phyloP scores from a whole-genome alignment of 2,113 vertebrate species.

The Gadus chalcogrammus region DNA sequence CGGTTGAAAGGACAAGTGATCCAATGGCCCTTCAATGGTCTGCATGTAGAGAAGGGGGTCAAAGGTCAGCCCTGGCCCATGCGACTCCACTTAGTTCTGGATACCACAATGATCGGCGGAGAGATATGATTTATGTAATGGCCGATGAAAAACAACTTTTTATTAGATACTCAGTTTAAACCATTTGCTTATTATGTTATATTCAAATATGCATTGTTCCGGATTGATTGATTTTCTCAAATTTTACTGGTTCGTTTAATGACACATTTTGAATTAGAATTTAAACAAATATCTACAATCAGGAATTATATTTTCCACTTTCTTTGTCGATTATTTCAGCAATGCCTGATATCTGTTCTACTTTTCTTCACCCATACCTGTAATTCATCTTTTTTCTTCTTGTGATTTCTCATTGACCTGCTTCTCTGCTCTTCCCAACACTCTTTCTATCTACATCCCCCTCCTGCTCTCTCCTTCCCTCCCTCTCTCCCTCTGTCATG shows the following conservation, averaged over 20 bases:
- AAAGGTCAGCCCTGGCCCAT: constrained; percentile 55
- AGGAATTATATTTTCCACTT: background rate
- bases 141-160: background rate
- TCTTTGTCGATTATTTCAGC: background rate
- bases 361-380: background rate
- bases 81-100: constrained; percentile 86
- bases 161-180: background rate
- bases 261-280: background rate
- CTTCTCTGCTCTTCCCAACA: background rate
- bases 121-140: constrained; percentile 75
- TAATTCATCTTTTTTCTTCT: background rate
- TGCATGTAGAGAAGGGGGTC: constrained; percentile 32
- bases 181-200: background rate
- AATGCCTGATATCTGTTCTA: too few relatives aligned
- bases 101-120: constrained; percentile 78
- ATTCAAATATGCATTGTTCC: background rate
- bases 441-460: constrained; percentile 6
- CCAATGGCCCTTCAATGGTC: too few relatives aligned
- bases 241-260: too few relatives aligned
- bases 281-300: background rate
- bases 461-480: too few relatives aligned
- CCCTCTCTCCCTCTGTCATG: background rate
- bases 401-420: constrained; percentile 17
- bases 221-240: too few relatives aligned
- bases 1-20: too few relatives aligned